Percentiles rank a stretch among this genome's conserved stretches.
These are phyloP conservation scores for Drosophila neoperkinsi DNA, from an alignment of 2,888 invertebrate species.

Conservation along the genomic window DNA sequence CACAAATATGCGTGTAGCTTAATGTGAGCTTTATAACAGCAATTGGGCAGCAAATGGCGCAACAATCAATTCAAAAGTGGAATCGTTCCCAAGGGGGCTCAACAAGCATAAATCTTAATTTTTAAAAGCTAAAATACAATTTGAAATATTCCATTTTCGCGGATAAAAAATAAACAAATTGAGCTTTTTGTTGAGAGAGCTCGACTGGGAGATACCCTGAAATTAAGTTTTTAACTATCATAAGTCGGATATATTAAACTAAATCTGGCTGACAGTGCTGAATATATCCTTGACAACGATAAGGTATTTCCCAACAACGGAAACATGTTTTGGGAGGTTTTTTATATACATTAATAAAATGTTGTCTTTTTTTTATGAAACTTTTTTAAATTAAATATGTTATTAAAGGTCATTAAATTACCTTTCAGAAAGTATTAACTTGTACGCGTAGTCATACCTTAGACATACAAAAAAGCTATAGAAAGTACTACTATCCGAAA, in stretches of 20 bases:
- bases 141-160: constrained; percentile 3
- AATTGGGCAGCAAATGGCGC: constrained; percentile 15
- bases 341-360: no score
- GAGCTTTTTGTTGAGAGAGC: not conserved
- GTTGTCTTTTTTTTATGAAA: no score
- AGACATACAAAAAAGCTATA: no score
- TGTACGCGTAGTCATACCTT: no score
- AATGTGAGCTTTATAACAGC: constrained; percentile 20
- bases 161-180: not conserved
- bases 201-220: not conserved
- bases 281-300: not conserved
- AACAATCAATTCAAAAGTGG: constrained; percentile 45
- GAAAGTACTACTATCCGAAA: no score
- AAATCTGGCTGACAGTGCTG: not conserved
- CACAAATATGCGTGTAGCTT: constrained; percentile 39
- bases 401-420: no score
- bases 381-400: no score
- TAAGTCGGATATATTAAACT: not conserved
- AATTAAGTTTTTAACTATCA: not conserved
- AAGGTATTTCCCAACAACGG: no score
- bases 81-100: constrained; percentile 3
- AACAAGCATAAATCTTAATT: constrained; percentile 63
- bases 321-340: no score
- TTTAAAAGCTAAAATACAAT: constrained; percentile 32
- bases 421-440: not conserved